phyloP scores from a whole-genome alignment of 1,140 invertebrate species.

The Drosophila sp. region DNA sequence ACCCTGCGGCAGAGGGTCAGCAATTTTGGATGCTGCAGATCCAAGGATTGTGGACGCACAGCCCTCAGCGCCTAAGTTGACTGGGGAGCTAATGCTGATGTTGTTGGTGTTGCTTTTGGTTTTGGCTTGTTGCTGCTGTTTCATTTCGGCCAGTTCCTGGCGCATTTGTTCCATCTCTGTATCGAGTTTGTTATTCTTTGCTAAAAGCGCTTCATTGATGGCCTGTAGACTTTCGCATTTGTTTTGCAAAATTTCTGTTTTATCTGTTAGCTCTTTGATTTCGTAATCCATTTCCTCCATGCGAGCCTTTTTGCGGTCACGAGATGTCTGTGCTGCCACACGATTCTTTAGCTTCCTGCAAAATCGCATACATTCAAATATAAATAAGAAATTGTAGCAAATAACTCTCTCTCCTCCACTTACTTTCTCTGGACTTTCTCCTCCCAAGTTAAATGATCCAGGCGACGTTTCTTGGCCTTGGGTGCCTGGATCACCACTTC shows the following conservation, averaged over 20 bases:
- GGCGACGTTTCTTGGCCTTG: conserved; percentile 87
- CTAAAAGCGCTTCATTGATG: conserved; percentile 87
- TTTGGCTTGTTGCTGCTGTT: conserved; percentile 69
- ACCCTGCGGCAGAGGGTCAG: conserved; percentile 92
- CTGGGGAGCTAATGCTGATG: conserved; percentile 56
- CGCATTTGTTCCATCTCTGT: conserved; percentile 84
- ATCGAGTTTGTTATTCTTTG: conserved; percentile 87
- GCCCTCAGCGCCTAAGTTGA: conserved; percentile 84
- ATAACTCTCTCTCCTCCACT: conserved; percentile 75
- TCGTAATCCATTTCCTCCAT: conserved; percentile 93
- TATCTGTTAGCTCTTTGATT: conserved; percentile 86
- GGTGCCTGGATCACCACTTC: conserved; percentile 51
- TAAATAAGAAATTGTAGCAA: too few species aligned
- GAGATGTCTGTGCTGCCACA: conserved; percentile 98
- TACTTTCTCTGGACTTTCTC: conserved; percentile 93
- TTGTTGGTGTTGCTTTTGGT: not conserved
- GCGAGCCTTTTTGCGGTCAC: conserved; percentile 97
- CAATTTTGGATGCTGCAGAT: conserved; percentile 89
- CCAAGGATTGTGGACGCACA: conserved; percentile 85
- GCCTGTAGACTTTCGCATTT: conserved; percentile 87
- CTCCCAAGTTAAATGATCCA: conserved; percentile 92
- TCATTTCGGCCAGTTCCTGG: conserved; percentile 75
- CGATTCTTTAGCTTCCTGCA: conserved; percentile 97
- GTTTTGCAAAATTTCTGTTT: conserved; percentile 86
- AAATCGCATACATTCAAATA: conserved; percentile 27